A percentile compares a stretch with the other conserved stretches of the same genome.
phyloP scores from a whole-genome alignment of 2,888 invertebrate genomes.

The Schizaphis graminum region DNA sequence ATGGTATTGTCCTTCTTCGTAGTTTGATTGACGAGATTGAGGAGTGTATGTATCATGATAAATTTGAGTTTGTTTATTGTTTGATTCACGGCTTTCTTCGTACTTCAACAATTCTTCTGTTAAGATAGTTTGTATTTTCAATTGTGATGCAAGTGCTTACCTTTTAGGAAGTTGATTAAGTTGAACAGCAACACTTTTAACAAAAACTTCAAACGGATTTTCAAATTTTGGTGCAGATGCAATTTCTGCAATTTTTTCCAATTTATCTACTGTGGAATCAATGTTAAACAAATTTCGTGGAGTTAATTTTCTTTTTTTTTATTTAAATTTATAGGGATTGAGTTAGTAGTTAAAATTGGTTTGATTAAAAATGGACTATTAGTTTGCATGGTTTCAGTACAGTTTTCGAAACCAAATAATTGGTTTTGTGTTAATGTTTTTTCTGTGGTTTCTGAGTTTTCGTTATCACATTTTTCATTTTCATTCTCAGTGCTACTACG shows the following conservation, averaged over 20 bases:
- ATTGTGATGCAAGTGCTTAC: neutral
- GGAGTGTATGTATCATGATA: neutral
- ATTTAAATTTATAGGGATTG: neutral
- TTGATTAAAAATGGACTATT: neutral
- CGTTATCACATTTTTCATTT: conserved; percentile 23
- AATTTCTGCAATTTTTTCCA: conserved; percentile 23
- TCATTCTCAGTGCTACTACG: conserved; percentile 26
- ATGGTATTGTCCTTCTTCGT: neutral
- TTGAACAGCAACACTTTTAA: conserved; percentile 70
- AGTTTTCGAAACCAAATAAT: neutral
- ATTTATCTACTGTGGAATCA: neutral
- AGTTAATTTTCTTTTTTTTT: conserved; percentile 32
- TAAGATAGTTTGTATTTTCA: conserved; percentile 20
- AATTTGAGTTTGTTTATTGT: conserved; percentile 16
- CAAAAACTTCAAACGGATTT: conserved; percentile 91
- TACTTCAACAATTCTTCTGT: conserved; percentile 33
- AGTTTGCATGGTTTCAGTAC: conserved; percentile 5
- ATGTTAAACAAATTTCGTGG: neutral
- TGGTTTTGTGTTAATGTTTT: neutral
- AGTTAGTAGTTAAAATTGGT: conserved; percentile 8
- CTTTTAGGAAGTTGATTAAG: conserved; percentile 16
- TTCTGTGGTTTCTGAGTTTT: neutral
- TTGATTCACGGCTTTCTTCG: conserved; percentile 14
- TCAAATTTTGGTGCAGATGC: conserved; percentile 82
- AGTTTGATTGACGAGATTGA: conserved; percentile 19